Percentiles rank a stretch among this genome's conserved stretches.
Conservation (phyloP, 2,888 invertebrate species). For the Physocephala rufipes region DNA sequence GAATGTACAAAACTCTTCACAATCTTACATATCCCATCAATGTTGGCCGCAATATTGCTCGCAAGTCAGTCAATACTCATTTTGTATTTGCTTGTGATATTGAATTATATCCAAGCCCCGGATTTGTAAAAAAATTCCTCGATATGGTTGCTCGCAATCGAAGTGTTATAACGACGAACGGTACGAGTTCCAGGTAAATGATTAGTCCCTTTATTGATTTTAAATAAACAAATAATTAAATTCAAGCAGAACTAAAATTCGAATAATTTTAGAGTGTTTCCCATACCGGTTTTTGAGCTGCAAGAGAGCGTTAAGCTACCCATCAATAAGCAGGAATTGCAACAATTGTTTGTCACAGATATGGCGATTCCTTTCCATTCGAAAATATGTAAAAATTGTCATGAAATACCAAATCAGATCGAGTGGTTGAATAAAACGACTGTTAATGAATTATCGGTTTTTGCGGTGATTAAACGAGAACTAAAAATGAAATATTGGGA, state of each 20-base stretch:
- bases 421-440: conserved; percentile 44
- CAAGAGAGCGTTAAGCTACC: conserved; percentile 47
- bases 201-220: background rate
- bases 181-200: background rate
- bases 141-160: conserved; percentile 78
- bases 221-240: too few species aligned
- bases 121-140: conserved; percentile 78
- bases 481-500: conserved; percentile 83
- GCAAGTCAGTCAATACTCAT: conserved; percentile 80
- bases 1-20: conserved; percentile 71
- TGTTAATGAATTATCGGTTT: conserved; percentile 57
- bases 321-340: conserved; percentile 50
- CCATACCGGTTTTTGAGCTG: conserved; percentile 54
- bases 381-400: conserved; percentile 47
- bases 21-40: conserved; percentile 87
- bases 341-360: conserved; percentile 42
- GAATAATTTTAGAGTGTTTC: conserved; percentile 48
- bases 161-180: conserved; percentile 51
- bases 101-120: conserved; percentile 86
- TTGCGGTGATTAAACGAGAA: conserved; percentile 78
- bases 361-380: conserved; percentile 49
- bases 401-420: conserved; percentile 47
- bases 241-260: too few species aligned
- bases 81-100: conserved; percentile 86
- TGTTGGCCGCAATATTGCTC: conserved; percentile 84